Conservation (phyloP, 2,113 vertebrate genomes). For the Danio rerio region DNA sequence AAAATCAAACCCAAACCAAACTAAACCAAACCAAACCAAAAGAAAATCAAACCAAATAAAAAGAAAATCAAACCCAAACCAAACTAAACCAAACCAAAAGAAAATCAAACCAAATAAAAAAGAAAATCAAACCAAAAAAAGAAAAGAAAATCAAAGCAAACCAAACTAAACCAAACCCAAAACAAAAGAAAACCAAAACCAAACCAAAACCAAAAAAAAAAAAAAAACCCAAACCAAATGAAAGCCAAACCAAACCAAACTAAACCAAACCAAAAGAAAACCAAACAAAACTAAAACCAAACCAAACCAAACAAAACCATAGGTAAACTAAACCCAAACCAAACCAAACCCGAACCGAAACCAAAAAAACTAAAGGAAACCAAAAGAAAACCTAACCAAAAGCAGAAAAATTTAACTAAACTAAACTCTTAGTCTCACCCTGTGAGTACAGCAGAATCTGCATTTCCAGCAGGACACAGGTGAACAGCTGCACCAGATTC, state of each 20-base stretch:
- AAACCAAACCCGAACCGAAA: neutral
- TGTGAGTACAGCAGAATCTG: conserved; percentile 96
- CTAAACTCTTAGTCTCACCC: conserved; percentile 75
- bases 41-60: neutral
- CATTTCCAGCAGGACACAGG: conserved; percentile 95
- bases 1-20: neutral
- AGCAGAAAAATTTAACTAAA: neutral
- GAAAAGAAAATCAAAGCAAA: too few species aligned
- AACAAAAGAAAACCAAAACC: neutral
- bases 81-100: neutral
- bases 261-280: neutral
- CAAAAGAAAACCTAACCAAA: neutral
- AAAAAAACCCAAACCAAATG: neutral
- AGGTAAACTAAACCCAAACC: neutral
- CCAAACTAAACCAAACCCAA: too few species aligned
- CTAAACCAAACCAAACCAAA: neutral
- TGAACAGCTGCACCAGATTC: conserved; percentile 94
- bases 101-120: too few species aligned
- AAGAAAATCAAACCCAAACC: neutral
- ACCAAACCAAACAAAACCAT: neutral
- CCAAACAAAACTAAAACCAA: neutral
- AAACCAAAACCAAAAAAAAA: neutral
- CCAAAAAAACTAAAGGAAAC: neutral
- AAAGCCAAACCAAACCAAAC: neutral
- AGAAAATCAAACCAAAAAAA: neutral